Percentiles rank a stretch among this genome's conserved stretches.
These are phyloP conservation scores for Campylorhamphus procurvoides DNA, from an alignment of 2,113 vertebrate genomes.

Conservation along the genomic window DNA sequence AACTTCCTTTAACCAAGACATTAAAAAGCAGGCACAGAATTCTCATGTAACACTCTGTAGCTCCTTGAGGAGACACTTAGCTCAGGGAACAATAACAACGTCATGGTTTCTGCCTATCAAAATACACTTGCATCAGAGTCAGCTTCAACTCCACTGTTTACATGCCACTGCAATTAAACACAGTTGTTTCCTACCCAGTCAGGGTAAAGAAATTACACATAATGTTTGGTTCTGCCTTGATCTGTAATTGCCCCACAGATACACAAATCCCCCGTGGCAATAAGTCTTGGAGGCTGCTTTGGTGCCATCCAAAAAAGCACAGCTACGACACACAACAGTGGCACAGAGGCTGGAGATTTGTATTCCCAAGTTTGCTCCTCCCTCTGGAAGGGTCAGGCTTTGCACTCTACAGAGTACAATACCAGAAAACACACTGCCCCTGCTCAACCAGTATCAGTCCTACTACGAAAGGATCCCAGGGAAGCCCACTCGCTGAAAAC, in stretches of 20 bases:
- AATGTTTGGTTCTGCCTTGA: neutral
- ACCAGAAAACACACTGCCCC: neutral
- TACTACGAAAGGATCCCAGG: neutral
- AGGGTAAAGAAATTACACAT: neutral
- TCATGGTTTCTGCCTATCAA: constrained; percentile 43
- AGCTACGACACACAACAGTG: neutral
- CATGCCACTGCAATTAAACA: constrained; percentile 21
- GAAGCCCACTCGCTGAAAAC: neutral
- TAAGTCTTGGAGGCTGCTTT: neutral
- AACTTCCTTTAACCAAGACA: neutral
- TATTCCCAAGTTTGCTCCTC: neutral
- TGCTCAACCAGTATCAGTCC: neutral
- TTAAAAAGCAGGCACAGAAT: neutral
- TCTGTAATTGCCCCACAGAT: neutral
- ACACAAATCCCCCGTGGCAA: neutral
- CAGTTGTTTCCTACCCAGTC: neutral
- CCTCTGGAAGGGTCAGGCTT: neutral
- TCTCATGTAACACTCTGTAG: neutral
- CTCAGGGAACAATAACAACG: neutral
- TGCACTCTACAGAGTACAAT: neutral
- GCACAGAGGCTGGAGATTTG: neutral
- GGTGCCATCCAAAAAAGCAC: neutral
- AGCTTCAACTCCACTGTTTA: constrained; percentile 26
- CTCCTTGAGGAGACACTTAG: constrained; percentile 19
- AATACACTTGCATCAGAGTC: constrained; percentile 31